These are phyloP conservation scores for Petrocephalus zakoni DNA, from an alignment of 2,113 vertebrate genomes.

Conservation along the genomic window DNA sequence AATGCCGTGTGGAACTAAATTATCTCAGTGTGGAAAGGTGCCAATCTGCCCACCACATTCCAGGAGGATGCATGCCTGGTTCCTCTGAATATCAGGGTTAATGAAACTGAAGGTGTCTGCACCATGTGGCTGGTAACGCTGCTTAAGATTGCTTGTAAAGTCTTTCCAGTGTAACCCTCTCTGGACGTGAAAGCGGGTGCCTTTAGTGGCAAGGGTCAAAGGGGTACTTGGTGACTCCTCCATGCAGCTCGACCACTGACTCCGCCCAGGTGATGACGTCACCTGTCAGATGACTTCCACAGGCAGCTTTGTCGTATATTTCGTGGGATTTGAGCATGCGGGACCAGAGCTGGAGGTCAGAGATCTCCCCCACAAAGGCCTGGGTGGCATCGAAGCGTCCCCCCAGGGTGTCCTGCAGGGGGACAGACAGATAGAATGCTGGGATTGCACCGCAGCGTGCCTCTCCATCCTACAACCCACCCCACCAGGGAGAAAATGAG, in stretches of 20 bases:
- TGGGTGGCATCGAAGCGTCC: constrained; percentile 72
- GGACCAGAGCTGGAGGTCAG: constrained; percentile 74
- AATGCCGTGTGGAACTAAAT: not conserved
- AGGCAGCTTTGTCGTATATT: constrained; percentile 64
- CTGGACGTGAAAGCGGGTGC: not conserved
- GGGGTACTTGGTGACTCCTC: constrained; percentile 64
- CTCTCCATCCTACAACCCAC: not conserved
- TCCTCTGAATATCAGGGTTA: not conserved
- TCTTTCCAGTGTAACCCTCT: not conserved
- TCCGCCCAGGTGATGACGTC: constrained; percentile 68
- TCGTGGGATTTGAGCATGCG: constrained; percentile 59
- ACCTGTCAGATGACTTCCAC: constrained; percentile 58
- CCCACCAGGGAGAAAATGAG: not conserved
- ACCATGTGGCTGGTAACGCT: constrained; percentile 6
- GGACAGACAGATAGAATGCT: not conserved
- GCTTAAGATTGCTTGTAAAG: not conserved
- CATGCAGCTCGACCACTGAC: constrained; percentile 62
- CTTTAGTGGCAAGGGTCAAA: constrained; percentile 64
- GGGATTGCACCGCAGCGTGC: not conserved
- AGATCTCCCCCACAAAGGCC: constrained; percentile 72
- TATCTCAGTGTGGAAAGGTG: not conserved
- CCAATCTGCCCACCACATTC: not conserved
- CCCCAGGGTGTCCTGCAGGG: constrained; percentile 64
- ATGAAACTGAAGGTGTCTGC: constrained; percentile 18
- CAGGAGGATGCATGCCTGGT: not conserved